A percentile compares a stretch with the other conserved stretches of the same genome.
Evolutionary conservation across 1,140 invertebrate genomes (phyloP).

Genomic region (Platorchestia sp.): DNA sequence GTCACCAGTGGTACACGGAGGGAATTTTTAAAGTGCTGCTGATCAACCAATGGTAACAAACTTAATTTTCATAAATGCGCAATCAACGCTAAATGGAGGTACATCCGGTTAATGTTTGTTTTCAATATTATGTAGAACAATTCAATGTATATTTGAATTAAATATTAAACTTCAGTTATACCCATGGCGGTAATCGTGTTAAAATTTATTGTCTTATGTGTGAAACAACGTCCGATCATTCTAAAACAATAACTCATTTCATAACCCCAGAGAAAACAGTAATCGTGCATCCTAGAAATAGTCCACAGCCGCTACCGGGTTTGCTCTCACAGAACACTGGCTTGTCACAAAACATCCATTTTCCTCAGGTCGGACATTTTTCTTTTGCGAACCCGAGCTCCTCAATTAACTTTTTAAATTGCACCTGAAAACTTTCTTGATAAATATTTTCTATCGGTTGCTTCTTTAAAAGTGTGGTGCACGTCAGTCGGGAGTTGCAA

Average conservation of each 20-base stretch:
- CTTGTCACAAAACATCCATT: background rate
- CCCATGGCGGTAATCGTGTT: too few relatives aligned
- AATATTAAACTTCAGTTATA: too few relatives aligned
- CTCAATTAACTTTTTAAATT: constrained; percentile 3
- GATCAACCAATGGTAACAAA: too few relatives aligned
- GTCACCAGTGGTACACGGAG: too few relatives aligned
- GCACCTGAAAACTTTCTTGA: background rate
- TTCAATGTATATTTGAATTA: too few relatives aligned
- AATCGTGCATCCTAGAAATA: background rate
- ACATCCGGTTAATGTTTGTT: too few relatives aligned
- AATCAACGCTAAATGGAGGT: too few relatives aligned
- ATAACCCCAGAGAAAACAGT: background rate
- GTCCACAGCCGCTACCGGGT: background rate
- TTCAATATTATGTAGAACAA: too few relatives aligned
- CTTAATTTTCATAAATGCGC: too few relatives aligned
- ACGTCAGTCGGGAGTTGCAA: background rate
- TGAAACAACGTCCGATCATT: background rate
- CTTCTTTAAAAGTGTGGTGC: background rate
- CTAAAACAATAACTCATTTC: background rate
- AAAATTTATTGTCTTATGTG: background rate
- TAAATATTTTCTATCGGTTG: background rate
- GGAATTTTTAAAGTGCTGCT: too few relatives aligned
- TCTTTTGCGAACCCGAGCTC: background rate
- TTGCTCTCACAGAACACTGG: background rate
- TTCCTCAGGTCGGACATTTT: background rate